Percentiles rank a stretch among this genome's conserved stretches.
Conservation (phyloP, 2,113 vertebrate genomes). For the Upupa epops region DNA sequence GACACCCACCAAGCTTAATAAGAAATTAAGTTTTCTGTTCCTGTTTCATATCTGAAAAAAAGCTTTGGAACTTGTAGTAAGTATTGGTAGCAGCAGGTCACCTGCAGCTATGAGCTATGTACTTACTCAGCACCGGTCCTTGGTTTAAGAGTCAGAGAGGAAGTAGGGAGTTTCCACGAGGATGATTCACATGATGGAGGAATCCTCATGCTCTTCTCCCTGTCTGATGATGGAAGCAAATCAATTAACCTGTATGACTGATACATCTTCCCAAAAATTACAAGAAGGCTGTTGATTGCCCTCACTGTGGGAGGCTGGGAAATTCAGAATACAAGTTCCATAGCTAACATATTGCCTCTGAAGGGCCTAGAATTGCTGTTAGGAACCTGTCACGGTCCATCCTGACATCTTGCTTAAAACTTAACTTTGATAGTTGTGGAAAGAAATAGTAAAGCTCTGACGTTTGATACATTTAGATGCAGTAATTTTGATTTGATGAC, state of each 20-base stretch:
- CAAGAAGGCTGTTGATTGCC: neutral
- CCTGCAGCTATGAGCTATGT: neutral
- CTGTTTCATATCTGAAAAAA: neutral
- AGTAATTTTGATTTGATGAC: neutral
- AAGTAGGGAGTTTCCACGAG: slow-evolving; percentile 20
- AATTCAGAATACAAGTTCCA: neutral
- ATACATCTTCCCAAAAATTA: neutral
- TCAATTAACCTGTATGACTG: neutral
- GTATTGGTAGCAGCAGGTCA: neutral
- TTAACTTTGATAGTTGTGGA: neutral
- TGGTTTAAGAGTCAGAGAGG: neutral
- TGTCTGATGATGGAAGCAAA: neutral
- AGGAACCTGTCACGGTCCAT: neutral
- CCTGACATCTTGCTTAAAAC: neutral
- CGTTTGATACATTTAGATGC: neutral
- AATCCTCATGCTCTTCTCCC: neutral
- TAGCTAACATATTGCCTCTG: neutral
- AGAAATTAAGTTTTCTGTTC: neutral
- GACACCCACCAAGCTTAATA: neutral
- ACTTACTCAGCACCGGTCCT: slow-evolving; percentile 2
- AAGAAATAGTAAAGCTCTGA: neutral
- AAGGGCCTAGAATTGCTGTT: neutral
- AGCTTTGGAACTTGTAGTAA: neutral
- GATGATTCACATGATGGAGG: neutral
- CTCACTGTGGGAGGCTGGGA: neutral